A percentile compares a stretch with the other conserved stretches of the same genome.
phyloP scores from a whole-genome alignment of 1,140 invertebrate species.

The Halictus rubicundus region DNA sequence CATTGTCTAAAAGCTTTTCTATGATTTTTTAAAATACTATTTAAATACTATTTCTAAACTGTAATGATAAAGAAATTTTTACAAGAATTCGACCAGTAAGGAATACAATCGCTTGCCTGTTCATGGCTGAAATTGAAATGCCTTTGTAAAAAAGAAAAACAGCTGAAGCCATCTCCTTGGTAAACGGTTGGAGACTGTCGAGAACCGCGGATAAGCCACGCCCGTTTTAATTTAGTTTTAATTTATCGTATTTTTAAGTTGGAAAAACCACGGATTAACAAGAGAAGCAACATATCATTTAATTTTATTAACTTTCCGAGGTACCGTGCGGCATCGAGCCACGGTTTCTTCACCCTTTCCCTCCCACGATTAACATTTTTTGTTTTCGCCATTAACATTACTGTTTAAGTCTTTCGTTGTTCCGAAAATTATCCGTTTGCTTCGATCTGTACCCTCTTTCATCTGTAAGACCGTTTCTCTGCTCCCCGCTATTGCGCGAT shows the following conservation, averaged over 20 bases:
- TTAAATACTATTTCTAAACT: background rate
- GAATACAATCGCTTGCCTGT: too few relatives aligned
- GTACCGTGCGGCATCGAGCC: slow-evolving; percentile 34
- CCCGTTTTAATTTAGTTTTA: slow-evolving; percentile 69
- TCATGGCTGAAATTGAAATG: background rate
- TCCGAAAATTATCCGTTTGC: slow-evolving; percentile 6
- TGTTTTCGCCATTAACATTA: slow-evolving; percentile 26
- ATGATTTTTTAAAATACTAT: background rate
- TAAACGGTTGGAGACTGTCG: background rate
- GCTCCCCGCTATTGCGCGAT: background rate
- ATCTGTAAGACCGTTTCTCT: background rate
- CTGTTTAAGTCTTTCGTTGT: slow-evolving; percentile 39
- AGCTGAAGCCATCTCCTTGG: background rate
- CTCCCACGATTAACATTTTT: background rate
- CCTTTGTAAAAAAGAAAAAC: background rate
- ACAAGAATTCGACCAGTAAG: background rate
- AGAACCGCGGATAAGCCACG: slow-evolving; percentile 15
- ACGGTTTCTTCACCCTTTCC: slow-evolving; percentile 1
- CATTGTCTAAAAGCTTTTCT: background rate
- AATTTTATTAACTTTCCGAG: slow-evolving; percentile 76
- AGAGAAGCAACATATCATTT: slow-evolving; percentile 80
- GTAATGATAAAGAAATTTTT: background rate
- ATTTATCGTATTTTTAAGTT: slow-evolving; percentile 66
- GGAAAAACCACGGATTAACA: slow-evolving; percentile 75
- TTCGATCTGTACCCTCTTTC: background rate